phyloP scores from a whole-genome alignment of 2,113 vertebrate species.

The Pseudopodoces humilis region DNA sequence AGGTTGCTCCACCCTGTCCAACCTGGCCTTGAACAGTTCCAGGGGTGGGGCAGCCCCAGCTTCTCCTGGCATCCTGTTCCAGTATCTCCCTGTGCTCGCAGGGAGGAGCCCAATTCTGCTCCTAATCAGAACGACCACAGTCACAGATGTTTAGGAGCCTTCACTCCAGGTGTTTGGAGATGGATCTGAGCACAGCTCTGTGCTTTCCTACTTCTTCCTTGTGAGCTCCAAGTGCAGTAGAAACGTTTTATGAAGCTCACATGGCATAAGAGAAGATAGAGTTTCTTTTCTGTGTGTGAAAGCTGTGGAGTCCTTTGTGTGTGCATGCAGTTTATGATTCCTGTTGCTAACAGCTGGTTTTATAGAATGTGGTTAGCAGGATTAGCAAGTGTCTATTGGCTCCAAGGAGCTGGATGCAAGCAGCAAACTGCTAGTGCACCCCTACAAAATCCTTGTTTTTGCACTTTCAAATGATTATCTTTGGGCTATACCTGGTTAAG shows the following conservation, averaged over 20 bases:
- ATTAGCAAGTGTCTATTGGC: not conserved
- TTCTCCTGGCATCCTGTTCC: not conserved
- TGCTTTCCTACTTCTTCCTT: not conserved
- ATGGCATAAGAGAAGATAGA: not conserved
- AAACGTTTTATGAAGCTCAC: not conserved
- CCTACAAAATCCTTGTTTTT: not conserved
- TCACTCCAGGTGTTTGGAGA: not conserved
- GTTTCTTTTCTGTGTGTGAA: not conserved
- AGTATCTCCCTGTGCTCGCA: not conserved
- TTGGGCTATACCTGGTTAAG: not conserved
- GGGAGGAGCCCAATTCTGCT: not conserved
- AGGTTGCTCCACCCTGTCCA: not conserved
- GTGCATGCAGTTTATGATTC: not conserved
- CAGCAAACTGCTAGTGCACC: not conserved
- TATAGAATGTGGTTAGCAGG: slow-evolving; percentile 2
- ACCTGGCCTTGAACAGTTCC: not conserved
- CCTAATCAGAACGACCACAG: not conserved
- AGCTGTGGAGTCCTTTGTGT: not conserved
- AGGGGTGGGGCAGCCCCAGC: not conserved
- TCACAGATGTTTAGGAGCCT: not conserved
- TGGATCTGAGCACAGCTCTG: not conserved
- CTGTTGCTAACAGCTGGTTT: slow-evolving; percentile 1
- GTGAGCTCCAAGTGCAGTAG: not conserved
- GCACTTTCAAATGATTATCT: not conserved
- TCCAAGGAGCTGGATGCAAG: not conserved